Base-by-base conservation (phyloP, 2,888 invertebrate genomes). In the Catonia carolina region DNA sequence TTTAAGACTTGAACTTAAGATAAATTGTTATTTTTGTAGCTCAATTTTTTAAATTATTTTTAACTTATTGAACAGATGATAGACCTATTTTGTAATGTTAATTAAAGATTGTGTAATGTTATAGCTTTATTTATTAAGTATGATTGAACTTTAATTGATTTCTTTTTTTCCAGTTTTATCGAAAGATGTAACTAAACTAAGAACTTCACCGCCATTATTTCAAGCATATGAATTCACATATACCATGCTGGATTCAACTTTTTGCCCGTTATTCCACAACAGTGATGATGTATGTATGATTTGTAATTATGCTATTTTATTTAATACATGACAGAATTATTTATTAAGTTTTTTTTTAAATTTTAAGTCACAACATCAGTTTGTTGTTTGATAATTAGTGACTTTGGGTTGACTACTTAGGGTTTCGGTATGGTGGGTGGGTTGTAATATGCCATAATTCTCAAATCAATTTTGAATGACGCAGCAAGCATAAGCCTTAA, bases 161-260 rank as follows among this genome's bases (percentile, higher is more conserved):
- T n/a, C n/a, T 37, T 60, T 50, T 56, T 49, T 67, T 68, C 45
- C 67, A 78, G 80, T 81, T 65, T 72, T 88, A 57, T 78, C 81
- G 52, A 78, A 80, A 55, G 82, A 79, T 65, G 78, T 85, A n/a
- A 77, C 80, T 10, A 80, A 85, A 68, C 74, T 91, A 55, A 80
- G 87, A 69, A 88, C 86, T 2, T 86, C 86, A 31, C 78, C 84
- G 58, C 85, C 88, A 0, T 71, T 90, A 31, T 89, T 85, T 70
- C 81, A 86, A 71, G 89, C 89, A 0, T 89, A 89, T 67, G 85
- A 89, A 67, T 82, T 85, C 70, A 84, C 85, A 0, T 88, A 86
- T 68, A 78, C 81, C 27, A 71, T 83, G 2, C 73, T 91, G 64
- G 89, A 89, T 70, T 82, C 80, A 63, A 78, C 81, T 58, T 85